Evolutionary conservation across 1,140 invertebrate species (phyloP).

Genomic region (Steinernema khuongi): DNA sequence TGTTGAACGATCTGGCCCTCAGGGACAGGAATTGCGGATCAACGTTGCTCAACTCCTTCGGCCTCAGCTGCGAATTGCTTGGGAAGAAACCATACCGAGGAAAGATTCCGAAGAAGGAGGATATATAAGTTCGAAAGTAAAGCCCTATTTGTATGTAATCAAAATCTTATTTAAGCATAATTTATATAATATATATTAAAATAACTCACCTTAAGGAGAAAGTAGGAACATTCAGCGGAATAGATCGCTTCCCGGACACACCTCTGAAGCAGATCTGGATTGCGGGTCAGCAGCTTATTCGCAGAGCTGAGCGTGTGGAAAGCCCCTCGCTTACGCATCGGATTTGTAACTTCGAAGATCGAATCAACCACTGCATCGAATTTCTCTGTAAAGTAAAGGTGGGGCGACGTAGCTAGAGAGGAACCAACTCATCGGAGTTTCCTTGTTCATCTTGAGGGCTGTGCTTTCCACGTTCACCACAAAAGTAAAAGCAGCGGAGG

Average conservation of each 20-base stretch:
- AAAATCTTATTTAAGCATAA: no score
- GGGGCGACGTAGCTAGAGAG: no score
- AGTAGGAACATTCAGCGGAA: neutral
- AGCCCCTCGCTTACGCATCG: neutral
- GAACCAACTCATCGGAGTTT: neutral
- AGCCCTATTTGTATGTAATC: no score
- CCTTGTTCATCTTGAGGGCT: neutral
- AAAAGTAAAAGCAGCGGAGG: neutral
- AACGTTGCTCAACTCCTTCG: neutral
- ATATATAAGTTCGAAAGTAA: no score
- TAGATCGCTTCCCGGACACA: conserved; percentile 2
- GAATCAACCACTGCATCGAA: neutral
- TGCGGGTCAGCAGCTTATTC: neutral
- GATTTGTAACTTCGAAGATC: conserved; percentile 9
- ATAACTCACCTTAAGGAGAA: neutral
- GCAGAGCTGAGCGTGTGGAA: neutral
- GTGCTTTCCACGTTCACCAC: neutral
- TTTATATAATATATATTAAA: no score
- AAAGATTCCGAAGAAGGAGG: no score
- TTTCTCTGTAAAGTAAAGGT: neutral
- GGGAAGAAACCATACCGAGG: neutral
- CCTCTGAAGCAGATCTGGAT: neutral
- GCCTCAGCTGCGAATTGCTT: neutral
- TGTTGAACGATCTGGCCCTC: neutral
- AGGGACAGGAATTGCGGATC: no score